phyloP scores from a whole-genome alignment of 2,113 vertebrate genomes.

The Oophaga pumilio region DNA sequence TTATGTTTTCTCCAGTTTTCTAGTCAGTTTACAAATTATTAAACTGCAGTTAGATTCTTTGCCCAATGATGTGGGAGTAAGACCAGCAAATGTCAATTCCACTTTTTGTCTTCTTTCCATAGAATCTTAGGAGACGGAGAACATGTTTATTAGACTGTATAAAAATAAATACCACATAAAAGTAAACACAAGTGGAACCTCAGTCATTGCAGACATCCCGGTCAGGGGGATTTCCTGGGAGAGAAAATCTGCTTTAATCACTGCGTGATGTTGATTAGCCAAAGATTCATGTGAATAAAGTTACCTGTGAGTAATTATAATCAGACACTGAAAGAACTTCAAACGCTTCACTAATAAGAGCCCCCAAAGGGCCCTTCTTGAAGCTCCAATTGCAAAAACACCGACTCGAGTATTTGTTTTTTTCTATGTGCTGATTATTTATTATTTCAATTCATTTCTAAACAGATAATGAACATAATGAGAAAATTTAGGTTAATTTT shows the following conservation, averaged over 20 bases:
- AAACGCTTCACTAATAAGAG: slow-evolving; percentile 70
- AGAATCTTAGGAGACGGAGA: background rate
- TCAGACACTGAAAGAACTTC: slow-evolving; percentile 67
- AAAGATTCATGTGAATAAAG: slow-evolving; percentile 67
- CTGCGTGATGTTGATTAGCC: slow-evolving; percentile 74
- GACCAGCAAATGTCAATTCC: background rate
- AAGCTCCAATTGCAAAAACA: slow-evolving; percentile 59
- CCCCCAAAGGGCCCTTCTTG: slow-evolving; percentile 51
- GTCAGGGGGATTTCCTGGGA: slow-evolving; percentile 63
- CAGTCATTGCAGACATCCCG: slow-evolving; percentile 60
- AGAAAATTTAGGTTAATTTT: background rate
- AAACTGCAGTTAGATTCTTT: background rate
- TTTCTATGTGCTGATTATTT: slow-evolving; percentile 4
- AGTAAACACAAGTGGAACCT: slow-evolving; percentile 60
- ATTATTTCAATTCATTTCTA: background rate
- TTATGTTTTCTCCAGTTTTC: background rate
- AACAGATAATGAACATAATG: slow-evolving; percentile 58
- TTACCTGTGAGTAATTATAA: slow-evolving; percentile 71
- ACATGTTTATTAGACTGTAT: slow-evolving; percentile 56
- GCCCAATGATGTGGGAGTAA: slow-evolving; percentile 7
- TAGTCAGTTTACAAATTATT: background rate
- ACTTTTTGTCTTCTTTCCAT: background rate
- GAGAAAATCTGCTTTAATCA: slow-evolving; percentile 68
- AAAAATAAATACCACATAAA: slow-evolving; percentile 59
- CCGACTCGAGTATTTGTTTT: slow-evolving; percentile 49